Evolutionary conservation across 2,888 invertebrate species (phyloP), one percentile per base, ranked within the genome.

Genomic region (Dasysyrphus albostriatus): DNA sequence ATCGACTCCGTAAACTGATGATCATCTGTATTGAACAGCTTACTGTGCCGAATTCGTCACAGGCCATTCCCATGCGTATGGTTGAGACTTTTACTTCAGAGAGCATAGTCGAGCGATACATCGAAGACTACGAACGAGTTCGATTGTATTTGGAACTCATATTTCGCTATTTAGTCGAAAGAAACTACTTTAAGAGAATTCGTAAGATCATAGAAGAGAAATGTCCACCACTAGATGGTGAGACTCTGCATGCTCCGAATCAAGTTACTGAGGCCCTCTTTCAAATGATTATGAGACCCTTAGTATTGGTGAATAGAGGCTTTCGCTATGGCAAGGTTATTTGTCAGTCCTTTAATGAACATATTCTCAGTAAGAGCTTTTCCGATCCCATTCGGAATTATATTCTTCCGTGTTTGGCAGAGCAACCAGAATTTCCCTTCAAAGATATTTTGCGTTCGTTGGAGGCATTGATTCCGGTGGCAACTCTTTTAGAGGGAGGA

Each of bases 21-120:
- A 91, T 91, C 34, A 89, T 92, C 4, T 93, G 93, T 78, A 89
- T 93, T 24, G 89, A 91, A 42, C 93, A 93, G 85, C 77, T 93
- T 42, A 89, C 90, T 3, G 88, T 90, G 6, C 90, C 92, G 4
- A 91, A 91, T 16, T 88, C 90, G 1, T 89, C 91, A 0, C 93
- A 96, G 87, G 96, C 96, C 29, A 95, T 97, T 72, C 96, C 97
- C 6, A 93, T 98, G 83, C 94, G 97, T 89, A 95, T 96, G 93
- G 93, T 98, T 90, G 97, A 97, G 91, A 95, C 96, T 34, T 97
- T 96, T 90, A 95, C 96, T 10, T 94, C 95, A 83, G 93, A 92
- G 69, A 93, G 92, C 1, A 89, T 90, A 1, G 90, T 92, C 7
- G 92, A 92, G 76, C 90, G 92, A 14, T 91, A 89, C 72, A 90